phyloP scores from a whole-genome alignment of 2,113 vertebrate genomes.

The Mystacornis crossleyi region DNA sequence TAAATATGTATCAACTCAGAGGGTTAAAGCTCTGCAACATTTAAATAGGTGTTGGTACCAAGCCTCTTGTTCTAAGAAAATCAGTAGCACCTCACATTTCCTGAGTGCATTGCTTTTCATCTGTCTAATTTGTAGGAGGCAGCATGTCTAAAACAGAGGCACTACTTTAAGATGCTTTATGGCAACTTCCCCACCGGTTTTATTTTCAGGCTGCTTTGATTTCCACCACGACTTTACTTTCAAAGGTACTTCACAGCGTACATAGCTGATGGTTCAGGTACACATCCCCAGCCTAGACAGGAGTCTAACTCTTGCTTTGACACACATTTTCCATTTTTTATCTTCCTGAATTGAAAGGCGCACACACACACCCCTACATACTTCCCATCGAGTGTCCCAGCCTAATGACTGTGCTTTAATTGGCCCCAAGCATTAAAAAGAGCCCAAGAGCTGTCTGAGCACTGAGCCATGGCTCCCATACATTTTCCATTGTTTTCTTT shows the following conservation, averaged over 20 bases:
- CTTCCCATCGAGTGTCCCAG: background rate
- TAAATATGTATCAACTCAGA: background rate
- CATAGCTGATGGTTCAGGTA: background rate
- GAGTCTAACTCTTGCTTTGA: background rate
- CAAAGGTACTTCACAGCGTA: background rate
- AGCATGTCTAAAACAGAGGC: background rate
- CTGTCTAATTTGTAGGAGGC: background rate
- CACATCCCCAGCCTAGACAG: background rate
- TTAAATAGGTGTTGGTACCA: background rate
- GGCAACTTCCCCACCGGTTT: background rate
- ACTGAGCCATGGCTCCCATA: background rate
- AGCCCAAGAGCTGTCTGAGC: background rate
- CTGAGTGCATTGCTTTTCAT: background rate
- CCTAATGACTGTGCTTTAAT: background rate
- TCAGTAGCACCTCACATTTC: background rate
- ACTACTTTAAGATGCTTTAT: background rate
- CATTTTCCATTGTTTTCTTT: background rate
- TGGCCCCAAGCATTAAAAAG: background rate
- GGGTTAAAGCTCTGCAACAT: background rate
- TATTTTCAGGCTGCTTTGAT: constrained; percentile 36
- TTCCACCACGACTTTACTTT: constrained; percentile 5
- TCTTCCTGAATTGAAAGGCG: background rate
- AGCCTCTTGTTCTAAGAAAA: background rate
- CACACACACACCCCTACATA: rapidly evolving
- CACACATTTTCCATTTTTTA: background rate